These are phyloP conservation scores for Dinomys branickii DNA, from an alignment of 2,113 vertebrate genomes.

Conservation along the genomic window DNA sequence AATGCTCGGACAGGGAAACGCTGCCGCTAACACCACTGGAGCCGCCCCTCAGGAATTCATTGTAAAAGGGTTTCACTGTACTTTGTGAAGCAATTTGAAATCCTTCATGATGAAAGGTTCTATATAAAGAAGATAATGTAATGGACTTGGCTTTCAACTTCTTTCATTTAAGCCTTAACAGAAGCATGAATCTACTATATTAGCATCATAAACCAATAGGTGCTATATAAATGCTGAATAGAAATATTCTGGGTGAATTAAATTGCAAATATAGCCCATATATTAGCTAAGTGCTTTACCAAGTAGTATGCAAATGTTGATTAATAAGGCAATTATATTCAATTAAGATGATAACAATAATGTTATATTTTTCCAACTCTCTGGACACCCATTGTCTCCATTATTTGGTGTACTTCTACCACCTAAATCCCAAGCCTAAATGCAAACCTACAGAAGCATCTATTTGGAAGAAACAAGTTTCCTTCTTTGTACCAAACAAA, in stretches of 20 bases:
- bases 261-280: constrained; percentile 63
- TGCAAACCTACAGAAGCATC: constrained; percentile 31
- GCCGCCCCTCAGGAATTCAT: constrained; percentile 68
- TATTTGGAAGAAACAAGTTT: constrained; percentile 40
- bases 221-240: constrained; percentile 76
- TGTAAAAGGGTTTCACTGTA: constrained; percentile 74
- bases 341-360: constrained; percentile 79
- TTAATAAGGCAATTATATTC: constrained; percentile 75
- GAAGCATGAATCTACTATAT: constrained; percentile 83
- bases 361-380: constrained; percentile 53
- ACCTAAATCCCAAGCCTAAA: constrained; percentile 52
- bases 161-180: constrained; percentile 77
- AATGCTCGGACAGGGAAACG: constrained; percentile 40
- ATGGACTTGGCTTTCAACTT: constrained; percentile 80
- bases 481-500: background rate
- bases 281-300: constrained; percentile 74
- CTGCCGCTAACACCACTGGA: background rate
- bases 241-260: constrained; percentile 76
- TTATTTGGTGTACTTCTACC: background rate
- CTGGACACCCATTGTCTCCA: constrained; percentile 28
- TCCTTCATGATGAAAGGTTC: constrained; percentile 76
- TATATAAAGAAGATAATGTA: constrained; percentile 77
- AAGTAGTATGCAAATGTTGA: constrained; percentile 72
- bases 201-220: constrained; percentile 80
- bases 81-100: constrained; percentile 79